Percentiles rank a stretch among this genome's conserved stretches.
These are phyloP conservation scores for Etheostoma cragini DNA, from an alignment of 2,113 vertebrate species.

Conservation along the genomic window DNA sequence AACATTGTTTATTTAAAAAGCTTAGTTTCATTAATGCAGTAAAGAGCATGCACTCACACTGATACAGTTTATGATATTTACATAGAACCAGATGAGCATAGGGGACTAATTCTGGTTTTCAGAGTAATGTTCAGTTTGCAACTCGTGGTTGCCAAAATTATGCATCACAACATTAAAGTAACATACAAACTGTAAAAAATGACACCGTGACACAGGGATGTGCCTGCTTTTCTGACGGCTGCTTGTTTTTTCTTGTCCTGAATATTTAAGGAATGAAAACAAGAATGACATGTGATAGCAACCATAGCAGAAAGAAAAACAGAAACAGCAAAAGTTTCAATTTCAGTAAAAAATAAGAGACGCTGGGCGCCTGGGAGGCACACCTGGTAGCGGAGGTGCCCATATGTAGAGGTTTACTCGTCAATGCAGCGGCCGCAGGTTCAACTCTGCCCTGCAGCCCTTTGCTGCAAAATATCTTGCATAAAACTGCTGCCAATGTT, in stretches of 20 bases:
- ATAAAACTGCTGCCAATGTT: constrained; percentile 24
- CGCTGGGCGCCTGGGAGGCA: no score
- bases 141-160: neutral
- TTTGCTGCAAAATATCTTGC: neutral
- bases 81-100: neutral
- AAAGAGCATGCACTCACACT: neutral
- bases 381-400: no score
- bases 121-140: neutral
- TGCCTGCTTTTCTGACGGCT: constrained; percentile 1
- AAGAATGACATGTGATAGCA: constrained; percentile 14
- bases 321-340: neutral
- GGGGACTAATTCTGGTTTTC: neutral
- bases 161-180: constrained; percentile 9
- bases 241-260: constrained; percentile 13
- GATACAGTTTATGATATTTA: neutral
- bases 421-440: no score
- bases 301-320: neutral
- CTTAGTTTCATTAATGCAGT: neutral
- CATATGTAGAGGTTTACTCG: no score
- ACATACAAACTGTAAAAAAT: neutral
- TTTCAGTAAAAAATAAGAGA: constrained; percentile 1
- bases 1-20: neutral
- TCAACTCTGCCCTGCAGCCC: no score
- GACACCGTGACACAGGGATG: neutral
- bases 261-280: neutral